phyloP scores from a whole-genome alignment of 1,140 invertebrate genomes.

The Dinoponera quadriceps region DNA sequence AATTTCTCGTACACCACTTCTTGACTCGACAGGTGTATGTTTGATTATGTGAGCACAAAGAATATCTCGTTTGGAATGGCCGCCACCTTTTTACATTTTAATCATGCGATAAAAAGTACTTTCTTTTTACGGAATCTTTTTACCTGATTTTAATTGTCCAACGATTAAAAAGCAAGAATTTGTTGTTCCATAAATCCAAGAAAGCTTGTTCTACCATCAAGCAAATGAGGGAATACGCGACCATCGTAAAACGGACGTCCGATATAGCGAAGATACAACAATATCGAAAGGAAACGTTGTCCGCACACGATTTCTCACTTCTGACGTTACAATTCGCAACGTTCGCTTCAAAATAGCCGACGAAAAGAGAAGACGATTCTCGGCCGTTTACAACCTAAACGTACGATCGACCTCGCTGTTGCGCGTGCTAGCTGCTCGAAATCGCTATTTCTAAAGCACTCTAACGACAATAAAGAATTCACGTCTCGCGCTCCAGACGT shows the following conservation, averaged over 20 bases:
- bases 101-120: no score
- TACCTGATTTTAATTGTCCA: background rate
- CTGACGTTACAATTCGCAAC: background rate
- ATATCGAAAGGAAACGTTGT: background rate
- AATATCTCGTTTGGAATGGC: no score
- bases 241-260: background rate
- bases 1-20: no score
- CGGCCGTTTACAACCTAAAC: conserved; percentile 9
- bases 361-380: background rate
- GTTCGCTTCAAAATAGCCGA: background rate
- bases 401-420: conserved; percentile 9
- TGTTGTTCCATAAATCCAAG: background rate
- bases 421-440: conserved; percentile 20
- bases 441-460: conserved; percentile 68
- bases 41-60: no score
- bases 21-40: no score
- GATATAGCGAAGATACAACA: background rate
- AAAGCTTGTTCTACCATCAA: background rate
- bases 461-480: conserved; percentile 58
- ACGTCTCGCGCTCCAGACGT: background rate
- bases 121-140: background rate
- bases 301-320: background rate
- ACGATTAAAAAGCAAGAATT: no score
- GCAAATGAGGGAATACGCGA: no score
- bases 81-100: no score